Evolutionary conservation across 1,140 invertebrate species (phyloP).

Genomic region (Meloidogyne chitwoodi): DNA sequence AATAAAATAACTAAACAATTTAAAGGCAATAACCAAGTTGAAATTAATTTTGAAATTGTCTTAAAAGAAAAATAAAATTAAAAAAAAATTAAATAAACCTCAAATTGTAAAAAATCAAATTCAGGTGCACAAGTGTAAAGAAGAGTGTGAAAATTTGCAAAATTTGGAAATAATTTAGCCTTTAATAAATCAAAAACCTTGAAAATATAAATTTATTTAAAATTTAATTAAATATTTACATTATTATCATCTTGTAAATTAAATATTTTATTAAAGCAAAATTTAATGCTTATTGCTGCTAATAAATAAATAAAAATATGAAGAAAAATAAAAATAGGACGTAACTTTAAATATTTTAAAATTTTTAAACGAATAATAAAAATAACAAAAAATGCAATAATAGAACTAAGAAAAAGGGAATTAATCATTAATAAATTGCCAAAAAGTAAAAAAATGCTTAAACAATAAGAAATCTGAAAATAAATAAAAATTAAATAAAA

Average conservation of each 20-base stretch:
- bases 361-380: slow-evolving; percentile 57
- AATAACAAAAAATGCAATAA: slow-evolving; percentile 59
- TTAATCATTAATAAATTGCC: slow-evolving; percentile 69
- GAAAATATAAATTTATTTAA: slow-evolving; percentile 1
- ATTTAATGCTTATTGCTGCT: slow-evolving; percentile 59
- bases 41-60: slow-evolving; percentile 62
- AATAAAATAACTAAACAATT: slow-evolving; percentile 62
- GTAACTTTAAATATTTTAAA: slow-evolving; percentile 32
- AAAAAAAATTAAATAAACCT: slow-evolving; percentile 51
- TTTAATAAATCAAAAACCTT: slow-evolving; percentile 70
- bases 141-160: slow-evolving; percentile 75
- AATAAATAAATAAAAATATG: slow-evolving; percentile 53
- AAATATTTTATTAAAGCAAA: slow-evolving; percentile 62
- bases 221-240: slow-evolving; percentile 42
- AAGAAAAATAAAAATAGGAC: slow-evolving; percentile 37
- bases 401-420: slow-evolving; percentile 66
- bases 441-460: slow-evolving; percentile 65
- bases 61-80: slow-evolving; percentile 6
- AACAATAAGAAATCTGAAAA: slow-evolving; percentile 44
- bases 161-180: slow-evolving; percentile 71
- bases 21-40: slow-evolving; percentile 67
- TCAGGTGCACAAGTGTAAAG: slow-evolving; percentile 78
- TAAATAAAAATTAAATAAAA: slow-evolving; percentile 60
- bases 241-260: slow-evolving; percentile 69
- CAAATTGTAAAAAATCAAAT: slow-evolving; percentile 73